Conservation (phyloP, 1,140 invertebrate genomes). For the Bombus vancouverensis region DNA sequence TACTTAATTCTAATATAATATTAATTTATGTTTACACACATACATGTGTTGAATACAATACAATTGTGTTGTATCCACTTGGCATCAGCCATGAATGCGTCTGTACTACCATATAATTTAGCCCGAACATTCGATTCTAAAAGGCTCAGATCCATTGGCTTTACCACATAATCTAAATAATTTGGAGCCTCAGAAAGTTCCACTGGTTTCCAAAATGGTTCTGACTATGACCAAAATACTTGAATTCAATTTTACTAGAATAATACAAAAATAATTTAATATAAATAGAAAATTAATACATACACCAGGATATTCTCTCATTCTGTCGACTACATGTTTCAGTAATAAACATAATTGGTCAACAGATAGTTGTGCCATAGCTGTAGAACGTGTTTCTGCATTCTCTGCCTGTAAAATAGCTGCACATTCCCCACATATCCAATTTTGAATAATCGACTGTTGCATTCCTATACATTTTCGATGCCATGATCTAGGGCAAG, state of each 20-base stretch:
- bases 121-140: conserved; percentile 90
- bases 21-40: conserved; percentile 69
- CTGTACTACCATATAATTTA: conserved; percentile 93
- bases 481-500: conserved; percentile 94
- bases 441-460: conserved; percentile 84
- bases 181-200: conserved; percentile 87
- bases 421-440: conserved; percentile 95
- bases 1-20: background rate
- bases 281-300: conserved; percentile 64
- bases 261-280: background rate
- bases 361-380: conserved; percentile 88
- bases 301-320: conserved; percentile 89
- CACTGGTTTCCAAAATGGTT: conserved; percentile 90
- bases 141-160: conserved; percentile 92
- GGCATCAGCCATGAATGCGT: conserved; percentile 93
- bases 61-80: conserved; percentile 97
- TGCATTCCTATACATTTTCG: conserved; percentile 87
- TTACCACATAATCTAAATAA: conserved; percentile 91
- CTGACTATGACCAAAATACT: conserved; percentile 82
- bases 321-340: conserved; percentile 88
- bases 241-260: conserved; percentile 18
- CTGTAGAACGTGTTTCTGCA: conserved; percentile 87
- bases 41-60: conserved; percentile 94
- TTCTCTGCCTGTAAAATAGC: conserved; percentile 90
- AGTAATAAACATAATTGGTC: conserved; percentile 90